Conservation (phyloP, 2,113 vertebrate species). For the Dasyprocta punctata region DNA sequence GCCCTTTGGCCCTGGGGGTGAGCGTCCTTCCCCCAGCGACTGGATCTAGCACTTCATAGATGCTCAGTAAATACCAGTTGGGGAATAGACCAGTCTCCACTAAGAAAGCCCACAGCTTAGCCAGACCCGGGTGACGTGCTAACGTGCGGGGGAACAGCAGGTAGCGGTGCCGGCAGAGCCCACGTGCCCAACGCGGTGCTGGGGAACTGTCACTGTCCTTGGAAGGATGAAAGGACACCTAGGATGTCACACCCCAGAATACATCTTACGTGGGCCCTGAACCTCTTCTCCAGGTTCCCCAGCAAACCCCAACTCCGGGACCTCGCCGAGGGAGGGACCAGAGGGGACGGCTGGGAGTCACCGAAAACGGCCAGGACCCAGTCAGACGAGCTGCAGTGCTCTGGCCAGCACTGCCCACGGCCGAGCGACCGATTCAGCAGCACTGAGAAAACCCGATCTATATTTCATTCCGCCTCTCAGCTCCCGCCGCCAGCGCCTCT, state of each 20-base stretch:
- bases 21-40: not conserved
- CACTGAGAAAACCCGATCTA: too few species aligned
- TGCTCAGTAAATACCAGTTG: not conserved
- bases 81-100: not conserved
- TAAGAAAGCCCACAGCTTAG: accelerated
- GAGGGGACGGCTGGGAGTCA: too few species aligned
- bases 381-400: not conserved
- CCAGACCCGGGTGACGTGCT: too few species aligned
- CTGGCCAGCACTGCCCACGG: not conserved
- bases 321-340: too few species aligned
- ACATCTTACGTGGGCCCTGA: accelerated
- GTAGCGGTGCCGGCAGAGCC: too few species aligned
- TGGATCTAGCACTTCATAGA: too few species aligned
- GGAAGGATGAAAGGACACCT: not conserved
- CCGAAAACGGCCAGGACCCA: too few species aligned
- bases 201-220: not conserved
- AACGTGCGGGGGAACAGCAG: too few species aligned
- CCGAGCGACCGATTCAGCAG: not conserved
- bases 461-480: not conserved
- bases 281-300: not conserved
- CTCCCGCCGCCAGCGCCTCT: not conserved
- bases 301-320: not conserved
- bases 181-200: too few species aligned
- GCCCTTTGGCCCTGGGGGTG: not conserved
- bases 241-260: not conserved